Evolutionary conservation across 2,888 invertebrate species (phyloP).

Genomic region (Xiphydria camelus): DNA sequence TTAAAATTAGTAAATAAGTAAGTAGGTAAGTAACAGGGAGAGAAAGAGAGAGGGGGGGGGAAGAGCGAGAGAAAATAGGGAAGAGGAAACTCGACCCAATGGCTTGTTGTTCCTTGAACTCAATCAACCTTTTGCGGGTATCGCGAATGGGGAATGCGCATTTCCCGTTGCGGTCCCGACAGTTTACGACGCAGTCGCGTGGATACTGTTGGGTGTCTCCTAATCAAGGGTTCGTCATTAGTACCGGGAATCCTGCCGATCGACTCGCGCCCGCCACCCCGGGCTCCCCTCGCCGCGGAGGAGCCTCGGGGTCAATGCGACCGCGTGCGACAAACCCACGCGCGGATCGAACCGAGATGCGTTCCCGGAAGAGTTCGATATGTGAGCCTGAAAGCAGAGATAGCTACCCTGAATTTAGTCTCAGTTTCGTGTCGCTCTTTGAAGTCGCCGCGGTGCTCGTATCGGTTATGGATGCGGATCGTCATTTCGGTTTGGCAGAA

Average conservation of each 20-base stretch:
- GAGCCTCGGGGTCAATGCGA: background rate
- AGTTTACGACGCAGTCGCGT: conserved; percentile 2
- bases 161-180: conserved; percentile 3
- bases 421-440: no score
- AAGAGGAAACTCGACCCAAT: conserved; percentile 16
- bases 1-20: no score
- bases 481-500: no score
- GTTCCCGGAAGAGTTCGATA: no score
- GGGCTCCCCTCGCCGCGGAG: background rate
- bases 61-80: background rate
- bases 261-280: background rate
- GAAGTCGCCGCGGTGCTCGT: no score
- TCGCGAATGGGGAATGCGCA: background rate
- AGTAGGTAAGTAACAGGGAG: no score
- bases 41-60: background rate
- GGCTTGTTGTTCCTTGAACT: conserved; percentile 22
- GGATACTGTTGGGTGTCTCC: conserved; percentile 5
- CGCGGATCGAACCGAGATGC: no score
- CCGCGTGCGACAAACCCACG: conserved; percentile 1
- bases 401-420: no score
- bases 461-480: no score
- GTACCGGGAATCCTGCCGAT: background rate
- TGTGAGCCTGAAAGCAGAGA: no score
- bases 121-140: conserved; percentile 22
- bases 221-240: conserved; percentile 6